Base-by-base conservation (phyloP, 2,888 invertebrate genomes). In the Mesochorus sp. region DNA sequence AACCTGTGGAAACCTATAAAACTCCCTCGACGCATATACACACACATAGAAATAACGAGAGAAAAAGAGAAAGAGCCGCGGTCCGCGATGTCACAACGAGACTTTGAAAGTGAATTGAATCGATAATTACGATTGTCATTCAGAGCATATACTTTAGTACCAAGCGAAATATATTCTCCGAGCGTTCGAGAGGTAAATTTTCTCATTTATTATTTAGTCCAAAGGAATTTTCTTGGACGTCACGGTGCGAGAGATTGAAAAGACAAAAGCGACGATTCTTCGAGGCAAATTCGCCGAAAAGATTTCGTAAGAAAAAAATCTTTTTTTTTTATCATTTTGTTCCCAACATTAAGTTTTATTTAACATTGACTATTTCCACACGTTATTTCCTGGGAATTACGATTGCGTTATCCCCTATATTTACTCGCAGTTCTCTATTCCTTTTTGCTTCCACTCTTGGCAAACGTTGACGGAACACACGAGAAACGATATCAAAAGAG, bases 31-130 rank as follows among this genome's bases (percentile, higher is more conserved):
- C 57, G n/a, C n/a, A n/a, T n/a, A n/a, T n/a, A n/a, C n/a, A n/a
- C n/a, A n/a, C n/a, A n/a, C n/a, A n/a, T n/a, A n/a, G n/a, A n/a
- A n/a, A n/a, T n/a, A n/a, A 67, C 39, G 39, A 57, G 73, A 53
- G 6, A 19, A 8, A 42, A 17, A 42, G 10, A 5, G 14, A 42
- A 17, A 47, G 3, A 4, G 8, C 6, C 19, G 1, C 4, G n/a
- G n/a, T 24, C 1, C 31, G 28, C 49, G 57, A 31, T 61, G 64
- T 62, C 76, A 62, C 67, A 71, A 72, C 70, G 76, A 79, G 59
- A 77, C 62, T 57, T 66, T 57, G 79, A 79, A 76, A 83, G 79
- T 81, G 74, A 75, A 73, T 67, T 34, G 77, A 81, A 76, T 72
- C 55, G 75, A 76, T 80, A 74, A 77, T 80, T 28, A 59, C 28